phyloP scores from a whole-genome alignment of 2,113 vertebrate species.

The human (Homo sapiens) region GRCh38 chr2:34633001-34633500 shows the following conservation, averaged over 20 bases:
- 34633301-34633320: neutral
- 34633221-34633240: neutral
- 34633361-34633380: neutral
- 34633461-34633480: neutral
- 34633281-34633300: neutral
- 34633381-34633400: neutral
- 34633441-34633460: neutral
- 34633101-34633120: neutral
- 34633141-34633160: neutral
- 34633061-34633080: neutral
- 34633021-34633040: neutral
- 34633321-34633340: neutral
- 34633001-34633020: neutral
- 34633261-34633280: neutral
- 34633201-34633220: neutral
- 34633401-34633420: neutral
- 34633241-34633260: neutral
- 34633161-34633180: neutral
- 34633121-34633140: neutral
- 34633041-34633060: neutral
- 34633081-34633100: neutral
- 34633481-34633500: neutral
- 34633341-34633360: neutral
- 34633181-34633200: neutral
- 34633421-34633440: neutral